A percentile compares a stretch with the other conserved stretches of the same genome.
phyloP scores from a whole-genome alignment of 2,113 vertebrate genomes.

The Poeciliopsis retropinna region DNA sequence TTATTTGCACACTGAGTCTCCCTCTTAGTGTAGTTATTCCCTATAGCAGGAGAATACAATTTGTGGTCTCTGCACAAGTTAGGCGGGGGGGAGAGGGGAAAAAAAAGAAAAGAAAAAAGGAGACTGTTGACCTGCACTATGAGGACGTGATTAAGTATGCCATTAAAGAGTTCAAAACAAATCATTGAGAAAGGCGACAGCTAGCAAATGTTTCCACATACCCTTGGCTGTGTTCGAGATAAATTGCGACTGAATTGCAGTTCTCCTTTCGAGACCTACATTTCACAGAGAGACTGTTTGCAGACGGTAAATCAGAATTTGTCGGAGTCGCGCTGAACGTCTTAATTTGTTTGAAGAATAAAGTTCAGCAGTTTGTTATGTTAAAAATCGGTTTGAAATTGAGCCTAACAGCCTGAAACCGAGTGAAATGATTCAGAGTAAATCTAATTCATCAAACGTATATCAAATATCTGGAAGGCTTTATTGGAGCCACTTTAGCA shows the following conservation, averaged over 20 bases:
- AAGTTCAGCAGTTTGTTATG: background rate
- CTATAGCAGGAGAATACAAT: conserved; percentile 51
- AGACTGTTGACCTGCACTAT: conserved; percentile 44
- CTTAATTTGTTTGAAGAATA: conserved; percentile 1
- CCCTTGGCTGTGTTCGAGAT: conserved; percentile 24
- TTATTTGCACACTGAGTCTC: conserved; percentile 59
- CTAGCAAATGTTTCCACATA: conserved; percentile 25
- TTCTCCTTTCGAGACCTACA: conserved; percentile 6
- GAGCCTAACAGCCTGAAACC: background rate
- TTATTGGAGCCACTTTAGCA: background rate
- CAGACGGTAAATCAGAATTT: conserved; percentile 2
- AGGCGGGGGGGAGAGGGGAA: background rate
- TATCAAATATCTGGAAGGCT: background rate
- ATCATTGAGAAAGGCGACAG: conserved; percentile 39
- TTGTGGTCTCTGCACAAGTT: conserved; percentile 49
- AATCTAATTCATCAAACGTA: background rate
- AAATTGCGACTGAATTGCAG: conserved; percentile 17
- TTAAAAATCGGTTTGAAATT: conserved; percentile 5
- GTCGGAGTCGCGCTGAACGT: background rate
- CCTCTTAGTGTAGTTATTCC: conserved; percentile 51
- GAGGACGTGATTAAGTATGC: conserved; percentile 52
- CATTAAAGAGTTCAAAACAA: conserved; percentile 54
- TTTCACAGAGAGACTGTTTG: conserved; percentile 10
- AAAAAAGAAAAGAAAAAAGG: conserved; percentile 6
- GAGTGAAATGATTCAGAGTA: background rate